Conservation (phyloP, 1,140 invertebrate species). For the Piezodorus guildinii region DNA sequence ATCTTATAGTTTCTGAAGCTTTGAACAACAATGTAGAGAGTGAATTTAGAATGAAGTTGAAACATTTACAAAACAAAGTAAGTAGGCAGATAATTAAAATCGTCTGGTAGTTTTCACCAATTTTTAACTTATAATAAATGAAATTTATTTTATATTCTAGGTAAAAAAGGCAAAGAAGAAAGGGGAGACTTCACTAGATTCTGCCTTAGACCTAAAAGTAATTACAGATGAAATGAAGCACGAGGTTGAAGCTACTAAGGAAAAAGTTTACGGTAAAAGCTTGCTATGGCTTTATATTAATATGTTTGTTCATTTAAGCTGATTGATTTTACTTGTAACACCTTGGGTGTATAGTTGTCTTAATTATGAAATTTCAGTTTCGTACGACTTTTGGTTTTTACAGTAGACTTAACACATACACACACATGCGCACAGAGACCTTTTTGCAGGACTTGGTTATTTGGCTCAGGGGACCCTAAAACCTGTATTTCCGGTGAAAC, state of each 20-base stretch:
- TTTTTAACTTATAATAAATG: not conserved
- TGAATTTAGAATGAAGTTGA: slow-evolving; percentile 28
- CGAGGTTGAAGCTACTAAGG: slow-evolving; percentile 5
- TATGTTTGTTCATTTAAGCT: too few relatives aligned
- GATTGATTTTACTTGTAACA: too few relatives aligned
- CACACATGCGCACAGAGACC: too few relatives aligned
- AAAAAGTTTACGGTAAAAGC: slow-evolving; percentile 17
- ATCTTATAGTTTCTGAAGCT: slow-evolving; percentile 12
- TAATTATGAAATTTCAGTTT: too few relatives aligned
- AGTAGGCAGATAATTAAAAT: not conserved
- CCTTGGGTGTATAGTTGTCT: too few relatives aligned
- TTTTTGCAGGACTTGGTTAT: too few relatives aligned
- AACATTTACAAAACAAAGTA: slow-evolving; percentile 29
- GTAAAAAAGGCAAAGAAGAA: slow-evolving; percentile 10
- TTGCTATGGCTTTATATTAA: too few relatives aligned
- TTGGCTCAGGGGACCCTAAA: too few relatives aligned
- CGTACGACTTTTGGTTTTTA: too few relatives aligned
- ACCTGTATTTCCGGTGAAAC: too few relatives aligned
- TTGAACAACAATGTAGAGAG: slow-evolving; percentile 25
- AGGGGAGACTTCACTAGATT: not conserved
- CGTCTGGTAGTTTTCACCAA: too few relatives aligned
- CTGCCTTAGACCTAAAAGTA: slow-evolving; percentile 3
- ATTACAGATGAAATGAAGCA: slow-evolving; percentile 2
- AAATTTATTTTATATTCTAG: slow-evolving; percentile 1
- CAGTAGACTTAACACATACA: too few relatives aligned